Conservation (phyloP, 2,797 vertebrate species). For the Halcyon badia region DNA sequence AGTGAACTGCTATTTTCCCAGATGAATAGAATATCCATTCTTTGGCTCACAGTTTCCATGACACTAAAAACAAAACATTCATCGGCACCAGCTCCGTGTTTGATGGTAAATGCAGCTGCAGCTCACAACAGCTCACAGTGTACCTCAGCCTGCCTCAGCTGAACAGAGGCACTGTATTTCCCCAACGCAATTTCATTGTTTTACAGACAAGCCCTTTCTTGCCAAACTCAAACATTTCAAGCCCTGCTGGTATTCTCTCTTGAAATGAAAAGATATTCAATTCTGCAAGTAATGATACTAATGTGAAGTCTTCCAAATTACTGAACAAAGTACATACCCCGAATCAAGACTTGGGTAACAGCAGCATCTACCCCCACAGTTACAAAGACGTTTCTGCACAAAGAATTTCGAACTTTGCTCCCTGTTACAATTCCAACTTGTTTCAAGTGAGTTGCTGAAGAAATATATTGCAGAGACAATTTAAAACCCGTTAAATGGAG, state of each 20-base stretch:
- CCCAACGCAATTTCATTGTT: constrained; percentile 71
- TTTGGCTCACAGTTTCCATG: constrained; percentile 85
- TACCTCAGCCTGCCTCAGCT: constrained; percentile 52
- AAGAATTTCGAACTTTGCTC: not conserved
- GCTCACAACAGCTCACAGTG: constrained; percentile 74
- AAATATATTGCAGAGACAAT: not conserved
- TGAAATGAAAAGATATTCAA: constrained; percentile 34
- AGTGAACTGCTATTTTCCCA: constrained; percentile 82
- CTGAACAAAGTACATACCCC: not conserved
- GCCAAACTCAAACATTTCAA: constrained; percentile 62
- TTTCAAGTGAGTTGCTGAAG: not conserved
- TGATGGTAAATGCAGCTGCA: constrained; percentile 85
- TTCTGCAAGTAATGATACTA: constrained; percentile 35
- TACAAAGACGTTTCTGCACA: not conserved
- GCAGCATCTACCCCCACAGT: not conserved
- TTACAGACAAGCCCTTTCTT: constrained; percentile 60
- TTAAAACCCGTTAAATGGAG: not conserved
- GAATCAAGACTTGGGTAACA: not conserved
- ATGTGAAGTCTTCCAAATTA: constrained; percentile 19
- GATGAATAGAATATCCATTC: constrained; percentile 84
- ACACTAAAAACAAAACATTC: constrained; percentile 85
- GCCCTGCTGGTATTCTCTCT: constrained; percentile 25
- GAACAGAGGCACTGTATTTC: constrained; percentile 75
- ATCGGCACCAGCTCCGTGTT: constrained; percentile 77
- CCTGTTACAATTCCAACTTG: not conserved